Conservation (phyloP, 2,113 vertebrate genomes). For the Pseudonaja textilis region DNA sequence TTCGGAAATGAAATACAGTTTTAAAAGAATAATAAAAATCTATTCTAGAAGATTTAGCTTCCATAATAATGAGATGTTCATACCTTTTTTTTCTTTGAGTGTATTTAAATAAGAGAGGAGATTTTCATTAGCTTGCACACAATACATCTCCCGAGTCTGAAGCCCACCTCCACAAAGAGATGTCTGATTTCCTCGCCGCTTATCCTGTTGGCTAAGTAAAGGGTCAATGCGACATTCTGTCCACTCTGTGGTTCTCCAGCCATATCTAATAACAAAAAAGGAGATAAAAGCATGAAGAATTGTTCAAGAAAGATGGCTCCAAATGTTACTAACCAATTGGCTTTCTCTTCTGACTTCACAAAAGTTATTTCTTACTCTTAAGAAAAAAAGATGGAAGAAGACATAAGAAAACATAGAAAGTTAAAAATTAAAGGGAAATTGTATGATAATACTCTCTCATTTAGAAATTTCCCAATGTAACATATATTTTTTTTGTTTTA, state of each 20-base stretch:
- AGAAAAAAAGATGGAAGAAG: background rate
- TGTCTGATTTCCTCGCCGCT: slow-evolving; percentile 87
- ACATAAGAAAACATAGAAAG: background rate
- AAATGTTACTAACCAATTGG: background rate
- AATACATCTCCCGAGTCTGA: slow-evolving; percentile 88
- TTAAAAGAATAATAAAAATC: background rate
- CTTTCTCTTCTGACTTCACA: background rate
- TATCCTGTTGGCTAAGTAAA: slow-evolving; percentile 92
- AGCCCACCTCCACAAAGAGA: slow-evolving; percentile 91
- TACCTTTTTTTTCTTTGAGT: slow-evolving; percentile 86
- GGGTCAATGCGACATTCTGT: slow-evolving; percentile 88
- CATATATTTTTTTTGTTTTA: background rate
- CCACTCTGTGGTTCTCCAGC: slow-evolving; percentile 93
- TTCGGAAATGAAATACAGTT: background rate
- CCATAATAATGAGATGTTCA: slow-evolving; percentile 9
- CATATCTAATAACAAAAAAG: slow-evolving; percentile 69
- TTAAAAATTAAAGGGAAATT: background rate
- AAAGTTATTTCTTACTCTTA: background rate
- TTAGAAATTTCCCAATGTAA: background rate
- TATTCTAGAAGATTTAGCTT: background rate
- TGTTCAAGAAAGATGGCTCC: background rate
- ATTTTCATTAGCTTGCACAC: slow-evolving; percentile 84
- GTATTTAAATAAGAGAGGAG: slow-evolving; percentile 77
- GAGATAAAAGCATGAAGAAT: background rate
- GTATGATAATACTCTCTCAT: background rate